Base-by-base conservation (phyloP, 92 coral and sea anemone species). In the Scolanthus callimorphus region DNA sequence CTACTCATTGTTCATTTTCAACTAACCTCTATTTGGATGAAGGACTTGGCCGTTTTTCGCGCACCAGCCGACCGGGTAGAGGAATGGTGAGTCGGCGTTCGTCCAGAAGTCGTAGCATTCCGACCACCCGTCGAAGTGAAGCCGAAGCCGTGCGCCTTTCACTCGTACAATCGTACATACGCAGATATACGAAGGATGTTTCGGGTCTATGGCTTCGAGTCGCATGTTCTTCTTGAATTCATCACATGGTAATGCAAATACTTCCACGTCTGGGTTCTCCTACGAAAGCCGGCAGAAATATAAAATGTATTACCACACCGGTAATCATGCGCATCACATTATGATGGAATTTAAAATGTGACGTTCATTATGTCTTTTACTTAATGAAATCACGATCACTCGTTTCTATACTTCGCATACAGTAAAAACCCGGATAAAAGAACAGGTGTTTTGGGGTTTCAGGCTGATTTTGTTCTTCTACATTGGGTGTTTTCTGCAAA, bases 61-160 rank as follows among this genome's bases (percentile, higher is more conserved):
- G 44, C 97, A 94, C 97, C 99, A 94, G 51, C 91, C 91, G 30
- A 94, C 86, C 12, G 99, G 99, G 37, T 57, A 94, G 59, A 94
- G 80, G 30, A 77, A 85, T 17, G 91, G 86, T 22, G 99, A 94
- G 58, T 94, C 97, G 45, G 86, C 81, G 47, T 94, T 94, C 25
- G 99, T 90, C 99, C 99, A 94, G 62, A 94, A 89, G 59, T 94
- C 99, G 38, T 94, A 94, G 48, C 99, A 90, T 61, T 94, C 99
- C 4, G 99, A 94, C 99, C 99, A 94, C 49, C 99, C 99, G 62
- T 94, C 99, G 59, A 94, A 94, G 60, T 94, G 99, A 27, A 94
- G 77, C 64, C 99, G 68, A n/a, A 94, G 77, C 2, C 97, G 86
- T 25, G 94, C 75, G 23, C 99, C 99, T 27, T 94, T 84, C 21